Percentiles rank a stretch among this genome's conserved stretches.
These are phyloP conservation scores for Oreotragus oreotragus DNA, from an alignment of 2,113 vertebrate genomes.

Conservation along the genomic window DNA sequence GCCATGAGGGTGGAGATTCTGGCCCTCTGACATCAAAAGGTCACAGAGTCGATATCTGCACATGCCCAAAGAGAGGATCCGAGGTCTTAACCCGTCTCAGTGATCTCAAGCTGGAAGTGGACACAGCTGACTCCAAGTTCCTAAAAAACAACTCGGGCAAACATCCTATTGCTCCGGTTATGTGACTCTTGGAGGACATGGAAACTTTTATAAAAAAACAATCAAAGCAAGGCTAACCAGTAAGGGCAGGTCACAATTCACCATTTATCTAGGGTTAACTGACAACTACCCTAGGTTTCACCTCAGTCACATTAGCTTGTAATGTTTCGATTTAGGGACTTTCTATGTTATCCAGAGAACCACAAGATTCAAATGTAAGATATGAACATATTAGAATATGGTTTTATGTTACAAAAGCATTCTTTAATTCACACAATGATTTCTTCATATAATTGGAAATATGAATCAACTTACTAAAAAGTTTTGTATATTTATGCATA, in stretches of 20 bases:
- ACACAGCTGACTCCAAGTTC: background rate
- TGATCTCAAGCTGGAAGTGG: background rate
- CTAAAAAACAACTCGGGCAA: background rate
- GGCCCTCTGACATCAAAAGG: background rate
- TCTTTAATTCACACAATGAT: background rate
- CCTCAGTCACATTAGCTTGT: background rate
- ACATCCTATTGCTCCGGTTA: background rate
- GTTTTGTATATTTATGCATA: background rate
- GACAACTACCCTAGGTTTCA: background rate
- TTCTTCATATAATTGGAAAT: background rate
- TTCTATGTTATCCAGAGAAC: slow-evolving; percentile 10
- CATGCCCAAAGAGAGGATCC: background rate
- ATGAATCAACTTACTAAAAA: background rate
- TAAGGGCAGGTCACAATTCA: background rate
- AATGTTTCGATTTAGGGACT: background rate
- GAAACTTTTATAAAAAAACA: background rate
- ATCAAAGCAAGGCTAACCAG: background rate
- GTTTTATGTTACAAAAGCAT: background rate
- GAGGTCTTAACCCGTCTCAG: background rate
- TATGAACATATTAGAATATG: background rate
- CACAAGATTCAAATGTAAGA: background rate
- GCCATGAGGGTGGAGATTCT: background rate
- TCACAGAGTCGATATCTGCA: background rate
- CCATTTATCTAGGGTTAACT: background rate
- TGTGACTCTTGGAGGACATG: background rate